Evolutionary conservation across 2,113 vertebrate species (phyloP).

Genomic region (Tragulus kanchil): DNA sequence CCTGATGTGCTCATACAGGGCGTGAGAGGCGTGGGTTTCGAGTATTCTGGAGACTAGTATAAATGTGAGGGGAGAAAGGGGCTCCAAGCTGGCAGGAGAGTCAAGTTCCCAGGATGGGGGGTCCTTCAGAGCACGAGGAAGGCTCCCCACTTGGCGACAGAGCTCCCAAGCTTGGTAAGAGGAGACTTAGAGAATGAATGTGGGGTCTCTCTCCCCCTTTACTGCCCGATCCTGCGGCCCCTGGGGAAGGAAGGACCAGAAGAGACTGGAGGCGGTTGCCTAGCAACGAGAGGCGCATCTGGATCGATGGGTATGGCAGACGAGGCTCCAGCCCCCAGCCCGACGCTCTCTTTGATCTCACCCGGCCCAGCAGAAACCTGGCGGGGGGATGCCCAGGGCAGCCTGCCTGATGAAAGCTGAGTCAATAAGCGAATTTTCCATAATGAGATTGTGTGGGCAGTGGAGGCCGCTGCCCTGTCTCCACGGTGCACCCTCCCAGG

Average conservation of each 20-base stretch:
- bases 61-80: not conserved
- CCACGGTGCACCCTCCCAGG: not conserved
- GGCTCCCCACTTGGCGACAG: not conserved
- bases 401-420: slow-evolving; percentile 76
- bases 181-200: slow-evolving; percentile 19
- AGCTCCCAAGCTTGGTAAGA: not conserved
- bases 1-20: not conserved
- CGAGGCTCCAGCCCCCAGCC: slow-evolving; percentile 72
- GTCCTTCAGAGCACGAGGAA: not conserved
- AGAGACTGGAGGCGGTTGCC: slow-evolving; percentile 77
- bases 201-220: slow-evolving; percentile 42
- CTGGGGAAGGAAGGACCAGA: slow-evolving; percentile 70
- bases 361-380: slow-evolving; percentile 72
- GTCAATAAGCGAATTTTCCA: slow-evolving; percentile 82
- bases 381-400: slow-evolving; percentile 68
- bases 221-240: slow-evolving; percentile 67
- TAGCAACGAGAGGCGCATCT: slow-evolving; percentile 78
- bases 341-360: slow-evolving; percentile 79
- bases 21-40: not conserved
- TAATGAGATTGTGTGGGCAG: slow-evolving; percentile 72
- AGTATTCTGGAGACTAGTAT: not conserved
- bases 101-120: not conserved
- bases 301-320: slow-evolving; percentile 77
- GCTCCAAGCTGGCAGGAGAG: not conserved
- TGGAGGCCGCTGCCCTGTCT: slow-evolving; percentile 53